Base-by-base conservation (phyloP, 2,113 vertebrate genomes). In the Pygoscelis antarcticus region DNA sequence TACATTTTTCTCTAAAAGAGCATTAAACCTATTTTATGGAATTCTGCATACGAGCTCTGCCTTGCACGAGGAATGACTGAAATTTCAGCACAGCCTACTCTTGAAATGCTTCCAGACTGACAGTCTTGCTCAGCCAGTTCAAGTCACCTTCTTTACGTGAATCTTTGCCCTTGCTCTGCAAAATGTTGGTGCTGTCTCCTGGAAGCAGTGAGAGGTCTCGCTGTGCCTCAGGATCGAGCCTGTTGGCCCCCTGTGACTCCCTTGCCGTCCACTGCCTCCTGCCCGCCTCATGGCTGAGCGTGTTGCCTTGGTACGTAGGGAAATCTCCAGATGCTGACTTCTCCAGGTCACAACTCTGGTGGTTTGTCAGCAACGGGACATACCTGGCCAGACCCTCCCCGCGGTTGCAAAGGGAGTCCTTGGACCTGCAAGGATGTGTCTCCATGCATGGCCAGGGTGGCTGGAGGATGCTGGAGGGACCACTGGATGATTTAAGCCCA, bases 261-360 rank as follows among this genome's bases (percentile, higher is more conserved):
- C 22, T 42, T 3, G 1, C 22, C 2, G 0, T 40, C 61, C 60
- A 19, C 29, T 65, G 25, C 11, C 17, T 29, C 13, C 29, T 81
- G 11, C 29, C 36, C 2, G 0, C 23, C 18, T 78, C 16, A 0
- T 17, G 54, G 60, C 55, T 77, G 25, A 62, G 34, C 0, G 0
- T 7, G 11, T 40, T 78, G 42, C 34, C 29, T 60, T 29, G 60
- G 5, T 44, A 23, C 6, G 0, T 7, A 52, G 21, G 17, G 34
- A 77, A 74, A 77, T 40, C 27, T 58, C 42, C 46, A 61, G 34
- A 69, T 5, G 6, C 7, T 71, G 57, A 16, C 25, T 80, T 81
- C 64, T 61, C 36, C 51, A 47, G 51, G 27, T 64, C 36, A n/a
- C 54, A 61, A 2, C 25, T 36, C 30, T 19, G 6, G 47, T 51